Evolutionary conservation across 2,113 vertebrate species (phyloP).

Genomic region (Meleagris gallopavo): DNA sequence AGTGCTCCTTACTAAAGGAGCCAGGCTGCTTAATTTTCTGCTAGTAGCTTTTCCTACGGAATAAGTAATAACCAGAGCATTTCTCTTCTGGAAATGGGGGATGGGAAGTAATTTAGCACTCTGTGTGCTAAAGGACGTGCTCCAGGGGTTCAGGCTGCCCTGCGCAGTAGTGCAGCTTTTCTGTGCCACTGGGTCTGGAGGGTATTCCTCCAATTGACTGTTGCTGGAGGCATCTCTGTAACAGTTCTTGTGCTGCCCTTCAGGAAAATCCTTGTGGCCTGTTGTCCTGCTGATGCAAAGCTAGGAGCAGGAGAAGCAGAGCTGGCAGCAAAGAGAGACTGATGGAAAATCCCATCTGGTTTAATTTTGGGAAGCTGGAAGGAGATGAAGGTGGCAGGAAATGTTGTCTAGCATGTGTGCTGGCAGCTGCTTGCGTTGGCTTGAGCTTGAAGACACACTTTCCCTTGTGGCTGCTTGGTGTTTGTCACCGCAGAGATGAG

Average conservation of each 20-base stretch:
- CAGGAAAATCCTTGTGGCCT: neutral
- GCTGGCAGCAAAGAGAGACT: neutral
- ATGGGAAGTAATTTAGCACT: neutral
- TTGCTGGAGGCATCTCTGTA: neutral
- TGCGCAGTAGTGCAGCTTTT: neutral
- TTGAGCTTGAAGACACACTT: neutral
- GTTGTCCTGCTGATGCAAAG: neutral
- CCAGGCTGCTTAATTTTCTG: neutral
- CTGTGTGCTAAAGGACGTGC: neutral
- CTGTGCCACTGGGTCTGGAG: neutral
- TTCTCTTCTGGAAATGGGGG: neutral
- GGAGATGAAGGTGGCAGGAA: conserved; percentile 46
- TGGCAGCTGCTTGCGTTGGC: conserved; percentile 9
- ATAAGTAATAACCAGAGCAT: neutral
- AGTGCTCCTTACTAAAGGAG: neutral
- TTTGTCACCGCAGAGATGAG: neutral
- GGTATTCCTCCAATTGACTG: neutral
- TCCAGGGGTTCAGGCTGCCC: neutral
- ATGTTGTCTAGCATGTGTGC: conserved; percentile 4
- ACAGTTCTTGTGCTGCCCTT: neutral
- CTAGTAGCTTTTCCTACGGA: neutral
- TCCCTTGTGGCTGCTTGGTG: neutral
- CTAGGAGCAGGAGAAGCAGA: neutral
- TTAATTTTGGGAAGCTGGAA: conserved; percentile 65
- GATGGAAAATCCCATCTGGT: conserved; percentile 69